Conservation (phyloP, 2,888 invertebrate species). For the Tinea trinotella region DNA sequence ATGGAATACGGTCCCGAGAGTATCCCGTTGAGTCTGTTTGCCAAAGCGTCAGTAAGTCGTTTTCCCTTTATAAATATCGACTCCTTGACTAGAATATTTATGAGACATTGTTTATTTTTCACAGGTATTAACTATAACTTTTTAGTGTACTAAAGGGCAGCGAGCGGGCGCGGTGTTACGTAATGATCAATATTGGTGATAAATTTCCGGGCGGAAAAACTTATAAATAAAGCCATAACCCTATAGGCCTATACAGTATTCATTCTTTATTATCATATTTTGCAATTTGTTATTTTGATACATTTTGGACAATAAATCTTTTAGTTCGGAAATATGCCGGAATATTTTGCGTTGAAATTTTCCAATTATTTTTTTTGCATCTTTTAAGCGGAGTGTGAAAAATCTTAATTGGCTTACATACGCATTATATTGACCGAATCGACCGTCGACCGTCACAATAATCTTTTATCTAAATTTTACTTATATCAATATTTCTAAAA, state of each 20-base stretch:
- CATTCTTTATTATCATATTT: background rate
- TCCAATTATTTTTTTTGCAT: too few relatives aligned
- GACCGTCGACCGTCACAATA: too few relatives aligned
- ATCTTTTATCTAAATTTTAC: too few relatives aligned
- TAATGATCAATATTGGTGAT: background rate
- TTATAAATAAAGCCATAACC: background rate
- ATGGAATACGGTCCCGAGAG: constrained; percentile 12
- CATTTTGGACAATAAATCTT: background rate
- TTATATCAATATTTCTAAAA: too few relatives aligned
- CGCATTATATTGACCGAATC: too few relatives aligned
- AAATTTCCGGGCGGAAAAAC: too few relatives aligned
- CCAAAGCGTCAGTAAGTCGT: constrained; percentile 4
- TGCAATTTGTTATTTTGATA: too few relatives aligned
- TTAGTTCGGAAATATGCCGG: too few relatives aligned
- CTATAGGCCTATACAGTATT: background rate
- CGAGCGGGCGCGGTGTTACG: background rate
- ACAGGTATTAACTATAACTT: background rate
- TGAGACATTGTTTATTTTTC: background rate
- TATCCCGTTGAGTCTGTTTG: constrained; percentile 10
- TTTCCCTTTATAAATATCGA: constrained; percentile 3
- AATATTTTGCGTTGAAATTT: too few relatives aligned
- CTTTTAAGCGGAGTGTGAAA: too few relatives aligned
- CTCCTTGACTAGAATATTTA: constrained; percentile 4
- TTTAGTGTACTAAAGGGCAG: background rate
- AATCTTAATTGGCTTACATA: too few relatives aligned